Percentiles rank a stretch among this genome's conserved stretches.
Evolutionary conservation across 1,140 invertebrate species (phyloP).

Genomic region (Drosophila tani): DNA sequence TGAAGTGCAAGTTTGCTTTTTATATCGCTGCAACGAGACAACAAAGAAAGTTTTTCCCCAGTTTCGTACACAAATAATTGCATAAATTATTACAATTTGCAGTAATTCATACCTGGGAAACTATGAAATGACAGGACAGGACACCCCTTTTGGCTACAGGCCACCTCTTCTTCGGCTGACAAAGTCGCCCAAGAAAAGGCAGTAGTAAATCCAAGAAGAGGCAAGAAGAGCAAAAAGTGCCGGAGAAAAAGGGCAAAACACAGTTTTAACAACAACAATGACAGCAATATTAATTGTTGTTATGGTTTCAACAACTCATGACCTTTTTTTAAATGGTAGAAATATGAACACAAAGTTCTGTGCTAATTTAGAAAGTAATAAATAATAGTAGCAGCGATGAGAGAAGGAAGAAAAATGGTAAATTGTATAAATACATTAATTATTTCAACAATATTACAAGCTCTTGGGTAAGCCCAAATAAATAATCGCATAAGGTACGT

Average conservation of each 20-base stretch:
- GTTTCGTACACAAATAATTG: slow-evolving; percentile 47
- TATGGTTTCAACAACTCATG: slow-evolving; percentile 3
- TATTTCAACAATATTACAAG: no score
- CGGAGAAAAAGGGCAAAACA: neutral
- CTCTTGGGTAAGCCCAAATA: no score
- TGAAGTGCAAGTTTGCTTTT: slow-evolving; percentile 46
- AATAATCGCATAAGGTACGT: no score
- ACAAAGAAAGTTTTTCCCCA: slow-evolving; percentile 33
- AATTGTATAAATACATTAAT: no score
- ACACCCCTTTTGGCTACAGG: neutral
- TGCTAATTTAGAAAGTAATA: no score
- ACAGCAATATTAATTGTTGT: slow-evolving; percentile 25
- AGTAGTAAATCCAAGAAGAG: neutral
- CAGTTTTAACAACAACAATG: slow-evolving; percentile 4
- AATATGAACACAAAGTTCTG: no score
- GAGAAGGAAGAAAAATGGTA: no score
- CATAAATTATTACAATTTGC: slow-evolving; percentile 51
- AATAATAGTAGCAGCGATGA: no score
- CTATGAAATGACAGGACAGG: slow-evolving; percentile 33
- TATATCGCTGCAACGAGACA: slow-evolving; percentile 33
- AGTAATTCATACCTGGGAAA: slow-evolving; percentile 46
- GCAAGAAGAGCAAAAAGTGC: slow-evolving; percentile 9
- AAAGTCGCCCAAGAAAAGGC: slow-evolving; percentile 1
- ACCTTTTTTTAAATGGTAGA: neutral
- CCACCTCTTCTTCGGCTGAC: neutral